phyloP scores from a whole-genome alignment of 2,888 invertebrate genomes.

The Gandaritis pyraliata region DNA sequence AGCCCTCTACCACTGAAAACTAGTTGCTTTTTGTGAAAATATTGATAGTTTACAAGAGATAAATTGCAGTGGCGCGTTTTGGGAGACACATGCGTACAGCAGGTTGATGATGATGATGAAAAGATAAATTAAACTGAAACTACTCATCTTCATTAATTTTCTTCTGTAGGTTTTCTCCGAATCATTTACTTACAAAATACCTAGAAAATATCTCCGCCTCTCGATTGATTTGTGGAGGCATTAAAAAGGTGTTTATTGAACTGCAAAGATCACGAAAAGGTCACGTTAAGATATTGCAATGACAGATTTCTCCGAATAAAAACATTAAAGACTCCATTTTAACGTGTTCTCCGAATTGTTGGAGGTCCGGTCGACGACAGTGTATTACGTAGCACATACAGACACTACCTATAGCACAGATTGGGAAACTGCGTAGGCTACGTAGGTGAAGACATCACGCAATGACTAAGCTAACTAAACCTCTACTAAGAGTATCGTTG shows the following conservation, averaged over 20 bases:
- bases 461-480: conserved; percentile 21
- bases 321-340: conserved; percentile 25
- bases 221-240: conserved; percentile 7
- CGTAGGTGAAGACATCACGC: conserved; percentile 32
- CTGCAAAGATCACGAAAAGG: conserved; percentile 32
- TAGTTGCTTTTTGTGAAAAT: too few species aligned
- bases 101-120: too few species aligned
- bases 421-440: conserved; percentile 31
- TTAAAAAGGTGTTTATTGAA: conserved; percentile 14
- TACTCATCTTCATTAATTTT: too few species aligned
- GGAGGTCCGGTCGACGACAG: conserved; percentile 32
- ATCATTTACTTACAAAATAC: too few species aligned
- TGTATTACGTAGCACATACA: conserved; percentile 22
- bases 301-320: conserved; percentile 35
- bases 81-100: too few species aligned
- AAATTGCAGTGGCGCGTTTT: too few species aligned
- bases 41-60: too few species aligned
- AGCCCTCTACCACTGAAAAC: too few species aligned
- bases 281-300: conserved; percentile 32
- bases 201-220: neutral
- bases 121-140: too few species aligned
- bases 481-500: too few species aligned
- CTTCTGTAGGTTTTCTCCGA: too few species aligned
- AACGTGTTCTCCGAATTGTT: conserved; percentile 27
- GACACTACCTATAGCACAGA: conserved; percentile 3